Evolutionary conservation across 2,888 invertebrate species (phyloP).

Genomic region (Litoditis marina): DNA sequence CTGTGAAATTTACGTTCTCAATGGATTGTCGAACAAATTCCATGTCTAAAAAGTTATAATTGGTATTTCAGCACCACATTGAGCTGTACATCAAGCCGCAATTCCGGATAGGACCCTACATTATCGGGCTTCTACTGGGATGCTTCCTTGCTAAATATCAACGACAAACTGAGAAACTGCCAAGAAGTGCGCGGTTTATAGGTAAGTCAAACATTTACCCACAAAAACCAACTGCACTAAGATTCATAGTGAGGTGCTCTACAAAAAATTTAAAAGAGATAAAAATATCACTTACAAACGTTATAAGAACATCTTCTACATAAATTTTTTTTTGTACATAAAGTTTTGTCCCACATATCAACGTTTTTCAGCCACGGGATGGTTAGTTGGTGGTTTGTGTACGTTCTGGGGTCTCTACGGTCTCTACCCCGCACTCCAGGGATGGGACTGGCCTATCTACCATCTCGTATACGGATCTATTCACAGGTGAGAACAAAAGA

Average conservation of each 20-base stretch:
- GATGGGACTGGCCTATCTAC: slow-evolving; percentile 60
- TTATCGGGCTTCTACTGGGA: slow-evolving; percentile 58
- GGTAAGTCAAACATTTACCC: slow-evolving; percentile 23
- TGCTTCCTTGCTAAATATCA: slow-evolving; percentile 55
- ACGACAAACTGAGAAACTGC: slow-evolving; percentile 28
- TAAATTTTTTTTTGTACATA: too few species aligned
- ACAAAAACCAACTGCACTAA: too few species aligned
- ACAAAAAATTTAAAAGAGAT: too few species aligned
- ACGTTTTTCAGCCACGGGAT: slow-evolving; percentile 32
- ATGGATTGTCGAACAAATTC: too few species aligned
- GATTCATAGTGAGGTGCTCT: too few species aligned
- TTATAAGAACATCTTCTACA: too few species aligned
- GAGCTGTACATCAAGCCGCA: slow-evolving; percentile 60
- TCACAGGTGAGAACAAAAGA: slow-evolving; percentile 27
- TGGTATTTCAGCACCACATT: slow-evolving; percentile 51
- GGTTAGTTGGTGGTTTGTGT: slow-evolving; percentile 40
- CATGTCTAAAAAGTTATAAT: too few species aligned
- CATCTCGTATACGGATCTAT: slow-evolving; percentile 59
- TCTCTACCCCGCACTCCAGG: slow-evolving; percentile 58
- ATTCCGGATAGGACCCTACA: slow-evolving; percentile 54
- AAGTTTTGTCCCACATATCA: too few species aligned
- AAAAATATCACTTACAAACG: too few species aligned
- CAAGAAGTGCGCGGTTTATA: slow-evolving; percentile 20
- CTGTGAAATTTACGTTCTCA: too few species aligned
- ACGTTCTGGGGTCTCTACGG: slow-evolving; percentile 57